A percentile compares a stretch with the other conserved stretches of the same genome.
phyloP scores from a whole-genome alignment of 2,888 invertebrate genomes.

The Venustoraphidia nigricollis region DNA sequence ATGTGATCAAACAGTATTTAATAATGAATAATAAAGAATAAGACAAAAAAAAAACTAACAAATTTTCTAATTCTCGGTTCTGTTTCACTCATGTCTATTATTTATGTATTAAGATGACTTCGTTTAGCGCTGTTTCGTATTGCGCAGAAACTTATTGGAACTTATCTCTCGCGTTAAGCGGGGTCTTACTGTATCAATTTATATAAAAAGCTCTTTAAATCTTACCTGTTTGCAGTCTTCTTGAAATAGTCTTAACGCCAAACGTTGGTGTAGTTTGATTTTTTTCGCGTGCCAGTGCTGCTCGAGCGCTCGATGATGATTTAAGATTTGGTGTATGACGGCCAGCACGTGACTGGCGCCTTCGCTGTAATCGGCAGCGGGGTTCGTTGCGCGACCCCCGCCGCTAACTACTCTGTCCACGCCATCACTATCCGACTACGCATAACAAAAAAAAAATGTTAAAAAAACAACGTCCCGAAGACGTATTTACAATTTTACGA shows the following conservation, averaged over 20 bases:
- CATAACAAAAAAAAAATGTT: background rate
- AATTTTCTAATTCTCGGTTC: no score
- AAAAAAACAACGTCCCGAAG: no score
- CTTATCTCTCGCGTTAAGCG: no score
- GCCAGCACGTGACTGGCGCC: constrained; percentile 93
- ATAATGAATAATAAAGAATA: no score
- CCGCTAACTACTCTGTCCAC: constrained; percentile 32
- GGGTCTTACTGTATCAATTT: no score
- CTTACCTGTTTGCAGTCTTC: constrained; percentile 89
- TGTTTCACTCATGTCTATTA: no score
- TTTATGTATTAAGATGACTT: no score
- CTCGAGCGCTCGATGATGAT: constrained; percentile 85
- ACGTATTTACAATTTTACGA: no score
- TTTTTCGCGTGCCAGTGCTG: constrained; percentile 91
- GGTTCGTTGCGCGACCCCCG: constrained; percentile 58
- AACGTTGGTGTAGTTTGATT: constrained; percentile 84
- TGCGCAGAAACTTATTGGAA: no score
- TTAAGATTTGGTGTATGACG: constrained; percentile 91
- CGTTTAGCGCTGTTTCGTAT: no score
- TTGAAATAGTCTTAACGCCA: constrained; percentile 85
- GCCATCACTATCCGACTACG: constrained; percentile 5
- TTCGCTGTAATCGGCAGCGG: constrained; percentile 90
- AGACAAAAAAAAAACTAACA: no score
- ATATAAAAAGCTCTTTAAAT: background rate
- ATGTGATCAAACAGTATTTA: no score